These are phyloP conservation scores for Cinclus mexicanus DNA, from an alignment of 2,113 vertebrate genomes.

Conservation along the genomic window DNA sequence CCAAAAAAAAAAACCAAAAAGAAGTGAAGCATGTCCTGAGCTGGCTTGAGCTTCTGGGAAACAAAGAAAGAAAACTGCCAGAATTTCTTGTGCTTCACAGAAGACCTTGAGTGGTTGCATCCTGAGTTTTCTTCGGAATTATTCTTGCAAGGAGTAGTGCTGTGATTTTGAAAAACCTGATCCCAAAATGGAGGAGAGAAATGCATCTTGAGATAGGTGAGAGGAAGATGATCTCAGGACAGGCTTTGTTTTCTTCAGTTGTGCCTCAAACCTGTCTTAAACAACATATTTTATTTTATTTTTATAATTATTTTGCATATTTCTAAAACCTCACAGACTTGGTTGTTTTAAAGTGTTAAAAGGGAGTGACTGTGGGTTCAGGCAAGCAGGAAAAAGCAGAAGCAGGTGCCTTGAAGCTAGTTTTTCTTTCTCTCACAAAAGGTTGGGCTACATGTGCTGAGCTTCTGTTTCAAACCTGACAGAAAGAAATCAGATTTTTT, in stretches of 20 bases:
- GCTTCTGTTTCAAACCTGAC: constrained; percentile 73
- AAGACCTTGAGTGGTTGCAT: fast-evolving
- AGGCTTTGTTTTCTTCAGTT: neutral
- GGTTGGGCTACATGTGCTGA: constrained; percentile 33
- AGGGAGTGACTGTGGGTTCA: neutral
- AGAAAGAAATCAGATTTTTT: constrained; percentile 65
- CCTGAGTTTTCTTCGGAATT: neutral
- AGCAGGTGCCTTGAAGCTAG: constrained; percentile 38
- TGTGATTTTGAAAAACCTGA: neutral
- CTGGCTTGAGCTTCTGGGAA: neutral
- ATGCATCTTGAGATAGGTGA: neutral
- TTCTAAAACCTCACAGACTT: neutral
- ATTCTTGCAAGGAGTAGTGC: neutral
- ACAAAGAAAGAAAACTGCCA: neutral
- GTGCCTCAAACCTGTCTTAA: neutral
- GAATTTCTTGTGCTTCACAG: neutral
- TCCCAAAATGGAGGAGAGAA: neutral
- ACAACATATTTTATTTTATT: neutral
- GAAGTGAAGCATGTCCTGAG: neutral
- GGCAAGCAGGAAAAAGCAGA: neutral
- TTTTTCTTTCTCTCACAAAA: constrained; percentile 37
- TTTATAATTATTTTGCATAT: neutral
- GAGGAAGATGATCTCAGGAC: neutral
- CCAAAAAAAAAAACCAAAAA: neutral
- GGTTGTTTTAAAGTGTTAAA: neutral